Base-by-base conservation (phyloP, 2,888 invertebrate species). In the Drosophila parthenogenetica region DNA sequence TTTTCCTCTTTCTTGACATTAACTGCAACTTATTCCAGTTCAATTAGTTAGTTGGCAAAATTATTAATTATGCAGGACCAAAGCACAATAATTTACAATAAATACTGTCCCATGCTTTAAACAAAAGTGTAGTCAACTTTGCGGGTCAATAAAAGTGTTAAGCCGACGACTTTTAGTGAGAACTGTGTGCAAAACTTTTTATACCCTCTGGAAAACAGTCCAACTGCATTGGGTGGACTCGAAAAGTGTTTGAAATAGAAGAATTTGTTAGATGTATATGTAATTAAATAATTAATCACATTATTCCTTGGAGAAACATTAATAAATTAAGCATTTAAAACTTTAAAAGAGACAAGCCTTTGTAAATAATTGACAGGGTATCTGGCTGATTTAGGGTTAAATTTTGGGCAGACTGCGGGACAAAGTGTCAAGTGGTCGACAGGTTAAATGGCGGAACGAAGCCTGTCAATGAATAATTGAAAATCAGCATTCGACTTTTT, bases 391-490 rank as follows among this genome's bases (percentile, higher is more conserved):
- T 39, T 40, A 14, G n/a, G 8, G 43, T n/a, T 25, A 29, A 8
- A 29, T 29, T 29, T 29, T 17, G 29, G 17, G 39, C 32, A 48
- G 40, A 13, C 43, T 62, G 16, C 32, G 40, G 25, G 16, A 55
- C 58, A 58, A 58, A 72, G 65, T 79, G 87, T 81, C 87, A 84
- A 84, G 70, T 59, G 77, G 64, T 67, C 58, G 83, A 79, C 87
- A 83, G 84, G 84, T 79, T 83, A 81, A 87, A 70, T 58, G 73
- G 68, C 72, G 69, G 22, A 69, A 62, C 68, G 77, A 22, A 37
- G 63, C 48, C 65, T 70, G 79, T 87, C 83, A 84, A 81, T 84
- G 79, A 77, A 84, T 84, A 84, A 84, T 84, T 84, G 79, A 84
- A 84, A 81, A 68, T 78, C 76, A 60, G 69, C 67, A 62, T 66